phyloP scores from a whole-genome alignment of 37 sponge, comb jelly and placozoan species.

The Trichoplax adhaerens region DNA sequence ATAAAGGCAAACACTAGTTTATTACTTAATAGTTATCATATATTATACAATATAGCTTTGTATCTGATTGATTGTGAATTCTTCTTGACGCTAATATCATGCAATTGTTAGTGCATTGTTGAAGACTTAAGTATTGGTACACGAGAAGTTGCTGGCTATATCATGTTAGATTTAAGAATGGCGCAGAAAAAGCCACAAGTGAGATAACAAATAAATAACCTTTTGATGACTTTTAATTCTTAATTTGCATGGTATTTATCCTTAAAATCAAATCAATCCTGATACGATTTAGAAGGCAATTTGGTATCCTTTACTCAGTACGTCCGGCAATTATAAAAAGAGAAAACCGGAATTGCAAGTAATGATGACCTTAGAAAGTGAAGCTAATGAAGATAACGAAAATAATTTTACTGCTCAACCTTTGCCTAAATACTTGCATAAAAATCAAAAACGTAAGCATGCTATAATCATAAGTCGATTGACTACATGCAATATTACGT shows the following conservation, averaged over 20 bases:
- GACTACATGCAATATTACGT: no score
- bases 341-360: conserved; percentile 51
- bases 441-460: no score
- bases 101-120: conserved; percentile 24
- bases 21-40: not conserved
- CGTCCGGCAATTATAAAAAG: conserved; percentile 16
- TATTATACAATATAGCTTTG: not conserved
- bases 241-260: no score
- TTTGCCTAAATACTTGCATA: not conserved
- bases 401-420: not conserved
- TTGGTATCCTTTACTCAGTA: conserved; percentile 47
- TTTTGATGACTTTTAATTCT: no score
- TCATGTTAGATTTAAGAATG: conserved; percentile 69
- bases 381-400: conserved; percentile 1
- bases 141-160: conserved; percentile 50
- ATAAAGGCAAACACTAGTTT: not conserved
- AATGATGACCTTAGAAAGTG: conserved; percentile 35
- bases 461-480: no score
- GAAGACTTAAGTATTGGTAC: conserved; percentile 20
- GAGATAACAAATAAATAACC: not conserved
- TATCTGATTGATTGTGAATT: not conserved
- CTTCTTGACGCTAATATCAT: not conserved
- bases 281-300: not conserved
- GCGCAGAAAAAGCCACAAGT: conserved; percentile 4
- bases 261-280: not conserved